These are phyloP conservation scores for Oncorhynchus gorbuscha DNA, from an alignment of 2,113 vertebrate genomes.

Conservation along the genomic window DNA sequence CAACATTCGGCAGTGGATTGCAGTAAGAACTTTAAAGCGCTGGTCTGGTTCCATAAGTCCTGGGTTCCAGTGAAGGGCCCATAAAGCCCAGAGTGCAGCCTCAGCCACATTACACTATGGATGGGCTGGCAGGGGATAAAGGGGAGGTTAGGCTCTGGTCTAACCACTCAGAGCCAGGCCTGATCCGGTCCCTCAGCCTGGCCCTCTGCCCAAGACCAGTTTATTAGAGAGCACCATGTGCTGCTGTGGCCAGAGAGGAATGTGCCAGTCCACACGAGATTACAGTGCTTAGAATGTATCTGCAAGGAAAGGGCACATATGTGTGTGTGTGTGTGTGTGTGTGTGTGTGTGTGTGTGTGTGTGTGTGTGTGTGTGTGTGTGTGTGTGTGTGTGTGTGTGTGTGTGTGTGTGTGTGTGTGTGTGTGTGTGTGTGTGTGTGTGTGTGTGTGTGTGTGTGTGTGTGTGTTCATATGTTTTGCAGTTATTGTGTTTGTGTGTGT, in stretches of 20 bases:
- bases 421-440: not conserved
- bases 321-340: not conserved
- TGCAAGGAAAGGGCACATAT: slow-evolving; percentile 13
- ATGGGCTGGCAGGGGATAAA: slow-evolving; percentile 66
- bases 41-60: slow-evolving; percentile 77
- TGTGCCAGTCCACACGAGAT: slow-evolving; percentile 71
- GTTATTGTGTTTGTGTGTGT: too few species aligned
- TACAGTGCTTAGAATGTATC: slow-evolving; percentile 50
- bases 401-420: not conserved
- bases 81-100: slow-evolving; percentile 78
- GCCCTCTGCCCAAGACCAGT: slow-evolving; percentile 74
- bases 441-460: too few species aligned
- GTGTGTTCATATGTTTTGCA: too few species aligned
- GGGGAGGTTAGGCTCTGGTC: slow-evolving; percentile 66
- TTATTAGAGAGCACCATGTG: slow-evolving; percentile 72
- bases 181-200: slow-evolving; percentile 59
- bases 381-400: too few species aligned
- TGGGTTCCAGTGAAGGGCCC: slow-evolving; percentile 69
- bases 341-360: not conserved
- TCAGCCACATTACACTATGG: slow-evolving; percentile 76
- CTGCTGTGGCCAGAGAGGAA: slow-evolving; percentile 63
- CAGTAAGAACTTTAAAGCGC: slow-evolving; percentile 79
- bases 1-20: slow-evolving; percentile 60
- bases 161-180: slow-evolving; percentile 77
- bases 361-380: too few species aligned